These are phyloP conservation scores for Hydropsyche tenuis DNA, from an alignment of 1,140 invertebrate genomes.

Conservation along the genomic window DNA sequence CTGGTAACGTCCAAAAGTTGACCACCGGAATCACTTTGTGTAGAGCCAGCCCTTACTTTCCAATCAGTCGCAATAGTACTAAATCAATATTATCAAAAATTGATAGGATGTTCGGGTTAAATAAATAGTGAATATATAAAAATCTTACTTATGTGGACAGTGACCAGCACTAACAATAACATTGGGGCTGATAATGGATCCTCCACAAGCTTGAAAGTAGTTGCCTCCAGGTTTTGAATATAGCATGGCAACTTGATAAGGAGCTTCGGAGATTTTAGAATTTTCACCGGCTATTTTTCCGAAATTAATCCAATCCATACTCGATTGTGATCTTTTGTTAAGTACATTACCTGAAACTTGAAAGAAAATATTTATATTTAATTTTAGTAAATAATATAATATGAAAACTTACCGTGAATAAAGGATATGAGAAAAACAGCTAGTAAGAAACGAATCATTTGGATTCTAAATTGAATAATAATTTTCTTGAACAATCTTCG, in stretches of 20 bases:
- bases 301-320: conserved; percentile 25
- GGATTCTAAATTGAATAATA: not conserved
- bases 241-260: conserved; percentile 47
- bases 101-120: too few relatives aligned
- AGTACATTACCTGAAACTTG: conserved; percentile 5
- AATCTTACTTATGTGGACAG: conserved; percentile 18
- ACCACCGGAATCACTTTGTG: conserved; percentile 3
- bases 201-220: conserved; percentile 17
- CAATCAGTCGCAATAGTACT: conserved; percentile 4
- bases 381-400: too few relatives aligned
- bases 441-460: conserved; percentile 26
- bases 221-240: conserved; percentile 9
- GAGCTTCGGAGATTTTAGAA: conserved; percentile 43
- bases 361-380: conserved; percentile 4
- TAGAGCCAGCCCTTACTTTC: conserved; percentile 22
- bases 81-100: too few relatives aligned
- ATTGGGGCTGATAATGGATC: conserved; percentile 14
- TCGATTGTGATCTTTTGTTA: not conserved
- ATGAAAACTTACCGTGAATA: conserved; percentile 13
- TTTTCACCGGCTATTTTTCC: conserved; percentile 38
- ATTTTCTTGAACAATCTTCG: too few relatives aligned
- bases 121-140: not conserved
- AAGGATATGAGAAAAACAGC: conserved; percentile 9
- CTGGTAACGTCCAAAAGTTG: conserved; percentile 18
- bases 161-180: conserved; percentile 10